Base-by-base conservation (phyloP, 2,113 vertebrate genomes). In the Progne subis region DNA sequence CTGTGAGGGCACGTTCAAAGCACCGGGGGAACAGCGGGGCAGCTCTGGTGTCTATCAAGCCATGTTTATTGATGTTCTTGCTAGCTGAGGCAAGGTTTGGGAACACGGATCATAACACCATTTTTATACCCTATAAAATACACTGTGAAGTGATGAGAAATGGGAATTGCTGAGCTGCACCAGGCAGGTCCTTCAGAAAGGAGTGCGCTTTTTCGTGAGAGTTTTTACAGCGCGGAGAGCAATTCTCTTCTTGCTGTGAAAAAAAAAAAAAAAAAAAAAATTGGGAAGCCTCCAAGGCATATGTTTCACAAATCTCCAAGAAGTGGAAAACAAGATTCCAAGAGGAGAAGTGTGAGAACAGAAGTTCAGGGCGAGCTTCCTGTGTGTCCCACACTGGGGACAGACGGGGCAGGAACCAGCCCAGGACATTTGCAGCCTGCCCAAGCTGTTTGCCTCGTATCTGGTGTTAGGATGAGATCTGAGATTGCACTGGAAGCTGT, bases 51-150 rank as follows among this genome's bases (percentile, higher is more conserved):
- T 94, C 93, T 41, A 94, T 96, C 93, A 95, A 91, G 88, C 64
- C 68, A 7, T 28, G 44, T 97, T 96, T 95, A 97, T 93, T 90
- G 95, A 93, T 94, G 93, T 88, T 95, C 91, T 31, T 96, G 94
- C 76, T 74, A 86, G 84, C 79, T 25, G 78, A 94, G 92, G 96
- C 71, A 96, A 70, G 75, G 90, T 78, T 96, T 88, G 94, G 96
- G 94, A 96, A 97, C 95, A 96, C 0, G 76, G 94, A 97, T 96
- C 92, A 77, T 96, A 96, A 95, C 96, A 94, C 93, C 82, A 6
- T 74, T 96, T 97, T 96, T 95, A 96, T 93, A 96, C 55, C 90
- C 94, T 93, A 96, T 96, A 96, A 96, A 97, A 96, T 16, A 59
- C 92, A 17, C 88, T 88, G 85, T 12, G 16, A 97, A 90, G 88